Evolutionary conservation across 2,113 vertebrate genomes (phyloP), one percentile per base, ranked within the genome.

Genomic region (Hippocampus abdominalis): DNA sequence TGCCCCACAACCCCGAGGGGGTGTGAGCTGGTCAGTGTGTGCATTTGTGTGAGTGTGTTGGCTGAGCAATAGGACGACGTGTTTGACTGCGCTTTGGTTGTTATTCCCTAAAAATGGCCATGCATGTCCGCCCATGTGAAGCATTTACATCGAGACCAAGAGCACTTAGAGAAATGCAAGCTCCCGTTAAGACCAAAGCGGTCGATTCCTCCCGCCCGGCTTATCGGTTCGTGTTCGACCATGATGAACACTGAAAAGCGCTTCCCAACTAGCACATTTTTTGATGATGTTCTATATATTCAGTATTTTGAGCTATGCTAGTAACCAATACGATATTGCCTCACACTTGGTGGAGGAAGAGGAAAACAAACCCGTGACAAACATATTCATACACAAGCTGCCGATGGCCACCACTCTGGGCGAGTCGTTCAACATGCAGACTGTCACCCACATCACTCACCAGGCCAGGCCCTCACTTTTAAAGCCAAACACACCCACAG

Each of bases 1-100:
- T 88, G 85, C 78, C 90, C 89, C 84, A 85, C 80, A 86, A 83
- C 91, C 89, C 83, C 36, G 72, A 83, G 89, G 87, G 89, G 90
- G 83, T 82, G 79, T 74, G 83, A 84, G 87, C 72, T 87, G 84
- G 83, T 87, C 83, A 81, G 84, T 74, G 79, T 81, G 81, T 74
- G 29, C 75, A 75, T 82, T 67, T 82, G 71, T 80, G 53, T 70
- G 74, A 79, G 77, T 78, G 78, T 76, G 69, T 49, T 72, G 77
- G 75, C 70, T 53, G 61, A 81, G 75, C 72, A 74, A 77, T 69
- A 72, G 76, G 75, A 66, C 77, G 65, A 20, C 71, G 71, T 64
- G 70, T 84, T 79, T 72, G 78, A 78, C 74, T 73, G 40, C 73
- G 70, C 68, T 60, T 79, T 62, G 53, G 66, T 62, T 70, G 73